Percentiles rank a stretch among this genome's conserved stretches.
Evolutionary conservation across 2,113 vertebrate species (phyloP).

Genomic region (Melanerpes formicivorus): DNA sequence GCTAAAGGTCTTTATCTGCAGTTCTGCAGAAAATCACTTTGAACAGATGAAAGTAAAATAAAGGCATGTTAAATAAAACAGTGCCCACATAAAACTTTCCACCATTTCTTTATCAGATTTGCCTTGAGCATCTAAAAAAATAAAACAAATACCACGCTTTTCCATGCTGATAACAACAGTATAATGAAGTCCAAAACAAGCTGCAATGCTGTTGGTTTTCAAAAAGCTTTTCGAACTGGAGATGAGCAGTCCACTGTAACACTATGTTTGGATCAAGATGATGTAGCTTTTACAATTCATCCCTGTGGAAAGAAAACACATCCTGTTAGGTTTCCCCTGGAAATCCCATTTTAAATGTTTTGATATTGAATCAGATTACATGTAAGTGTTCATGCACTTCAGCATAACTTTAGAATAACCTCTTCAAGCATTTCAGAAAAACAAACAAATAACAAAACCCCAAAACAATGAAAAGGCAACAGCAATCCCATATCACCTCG

Average conservation of each 20-base stretch:
- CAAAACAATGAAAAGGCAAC: constrained; percentile 40
- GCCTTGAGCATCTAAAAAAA: constrained; percentile 76
- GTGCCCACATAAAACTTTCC: constrained; percentile 66
- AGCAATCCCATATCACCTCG: constrained; percentile 3
- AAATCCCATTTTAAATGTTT: constrained; percentile 3
- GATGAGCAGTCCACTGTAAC: constrained; percentile 81
- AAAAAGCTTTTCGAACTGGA: constrained; percentile 84
- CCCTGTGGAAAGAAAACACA: constrained; percentile 82
- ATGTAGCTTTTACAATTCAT: constrained; percentile 92
- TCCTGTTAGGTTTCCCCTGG: constrained; percentile 20
- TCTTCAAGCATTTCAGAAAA: constrained; percentile 5
- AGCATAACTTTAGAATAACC: not conserved
- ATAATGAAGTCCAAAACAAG: constrained; percentile 84
- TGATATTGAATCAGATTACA: not conserved
- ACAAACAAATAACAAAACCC: no score
- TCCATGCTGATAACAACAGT: constrained; percentile 82
- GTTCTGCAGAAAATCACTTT: constrained; percentile 68
- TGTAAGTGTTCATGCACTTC: constrained; percentile 7
- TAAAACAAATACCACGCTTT: constrained; percentile 75
- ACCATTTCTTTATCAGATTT: constrained; percentile 68
- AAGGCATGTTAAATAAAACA: constrained; percentile 77
- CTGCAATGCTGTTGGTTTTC: constrained; percentile 84
- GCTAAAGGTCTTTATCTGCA: constrained; percentile 55
- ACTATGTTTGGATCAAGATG: constrained; percentile 77
- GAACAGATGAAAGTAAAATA: constrained; percentile 72